These are phyloP conservation scores for Incurvaria masculella DNA, from an alignment of 2,888 invertebrate species.

Conservation along the genomic window DNA sequence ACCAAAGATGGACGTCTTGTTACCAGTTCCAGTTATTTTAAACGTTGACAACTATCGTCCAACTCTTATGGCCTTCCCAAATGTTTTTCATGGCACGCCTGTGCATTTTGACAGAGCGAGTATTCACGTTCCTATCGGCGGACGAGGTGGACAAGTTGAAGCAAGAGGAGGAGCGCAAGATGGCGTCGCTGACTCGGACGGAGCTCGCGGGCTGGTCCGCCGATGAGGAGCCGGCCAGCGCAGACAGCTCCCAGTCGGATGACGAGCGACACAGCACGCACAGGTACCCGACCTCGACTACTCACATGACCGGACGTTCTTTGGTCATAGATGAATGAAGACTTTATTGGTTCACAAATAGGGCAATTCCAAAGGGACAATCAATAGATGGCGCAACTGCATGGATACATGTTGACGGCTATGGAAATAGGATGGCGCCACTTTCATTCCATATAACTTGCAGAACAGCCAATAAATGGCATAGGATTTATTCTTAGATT, in stretches of 20 bases:
- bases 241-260: conserved; percentile 52
- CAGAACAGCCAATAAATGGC: too few species aligned
- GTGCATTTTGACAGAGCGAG: conserved; percentile 65
- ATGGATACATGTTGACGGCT: too few species aligned
- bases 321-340: too few species aligned
- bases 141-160: conserved; percentile 93
- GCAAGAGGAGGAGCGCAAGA: conserved; percentile 90
- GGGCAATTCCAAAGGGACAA: too few species aligned
- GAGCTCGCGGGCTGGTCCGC: conserved; percentile 53
- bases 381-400: too few species aligned
- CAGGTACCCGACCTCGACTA: too few species aligned
- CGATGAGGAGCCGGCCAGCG: conserved; percentile 47
- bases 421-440: too few species aligned
- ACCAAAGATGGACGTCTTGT: conserved; percentile 6
- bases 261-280: conserved; percentile 48
- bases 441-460: too few species aligned
- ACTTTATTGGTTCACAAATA: too few species aligned
- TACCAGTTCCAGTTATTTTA: conserved; percentile 7
- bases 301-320: too few species aligned
- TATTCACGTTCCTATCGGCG: conserved; percentile 90
- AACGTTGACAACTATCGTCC: not conserved
- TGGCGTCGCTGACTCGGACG: conserved; percentile 68
- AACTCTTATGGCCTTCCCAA: not conserved
- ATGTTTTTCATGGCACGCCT: not conserved
- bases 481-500: too few species aligned